Percentiles rank a stretch among this genome's conserved stretches.
Conservation (phyloP, 1,140 invertebrate genomes). For the Rhagoletis pomonella region DNA sequence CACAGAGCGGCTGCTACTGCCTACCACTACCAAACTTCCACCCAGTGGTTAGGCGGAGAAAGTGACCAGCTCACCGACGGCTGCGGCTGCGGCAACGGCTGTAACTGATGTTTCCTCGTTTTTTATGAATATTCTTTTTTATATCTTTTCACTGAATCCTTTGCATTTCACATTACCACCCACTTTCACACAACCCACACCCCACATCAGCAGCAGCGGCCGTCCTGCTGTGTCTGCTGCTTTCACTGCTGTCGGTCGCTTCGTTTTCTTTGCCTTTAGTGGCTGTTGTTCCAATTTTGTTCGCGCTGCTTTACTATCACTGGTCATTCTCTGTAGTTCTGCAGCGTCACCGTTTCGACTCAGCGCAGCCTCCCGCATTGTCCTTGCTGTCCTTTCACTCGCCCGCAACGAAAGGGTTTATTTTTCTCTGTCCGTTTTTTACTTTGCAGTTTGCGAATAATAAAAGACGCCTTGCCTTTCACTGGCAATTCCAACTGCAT, state of each 20-base stretch:
- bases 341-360: background rate
- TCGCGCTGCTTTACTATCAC: slow-evolving; percentile 17
- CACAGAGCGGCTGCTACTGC: no score
- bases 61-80: background rate
- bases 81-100: slow-evolving; percentile 8
- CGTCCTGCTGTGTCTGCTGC: background rate
- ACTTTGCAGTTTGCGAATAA: slow-evolving; percentile 43
- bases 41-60: background rate
- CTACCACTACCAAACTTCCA: background rate
- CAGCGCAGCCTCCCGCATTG: background rate
- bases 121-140: slow-evolving; percentile 11
- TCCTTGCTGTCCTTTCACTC: background rate
- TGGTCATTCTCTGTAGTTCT: background rate
- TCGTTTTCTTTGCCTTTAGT: background rate
- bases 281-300: background rate
- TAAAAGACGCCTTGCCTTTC: background rate
- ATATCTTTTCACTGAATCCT: background rate
- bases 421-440: slow-evolving; percentile 38
- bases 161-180: background rate
- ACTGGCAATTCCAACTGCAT: background rate
- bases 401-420: slow-evolving; percentile 24
- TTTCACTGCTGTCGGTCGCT: background rate
- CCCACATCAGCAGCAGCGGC: background rate
- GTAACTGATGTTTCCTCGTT: slow-evolving; percentile 13
- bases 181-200: background rate